Evolutionary conservation across 2,888 invertebrate species (phyloP).

Genomic region (Diabrotica balteata): DNA sequence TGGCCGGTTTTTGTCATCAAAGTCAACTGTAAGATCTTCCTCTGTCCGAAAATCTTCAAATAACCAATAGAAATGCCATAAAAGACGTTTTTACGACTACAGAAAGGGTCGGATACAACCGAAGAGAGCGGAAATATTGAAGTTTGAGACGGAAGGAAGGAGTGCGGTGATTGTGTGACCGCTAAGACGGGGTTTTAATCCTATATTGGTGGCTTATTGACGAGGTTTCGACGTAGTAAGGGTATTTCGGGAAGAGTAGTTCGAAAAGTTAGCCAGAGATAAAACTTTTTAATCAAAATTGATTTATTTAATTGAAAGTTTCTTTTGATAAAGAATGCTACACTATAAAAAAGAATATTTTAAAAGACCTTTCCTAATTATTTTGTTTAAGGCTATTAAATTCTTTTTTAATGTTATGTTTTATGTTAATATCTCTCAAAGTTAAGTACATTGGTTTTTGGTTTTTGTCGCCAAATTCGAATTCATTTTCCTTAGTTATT

Average conservation of each 20-base stretch:
- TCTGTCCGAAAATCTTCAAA: constrained; percentile 37
- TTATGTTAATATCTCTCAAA: no score
- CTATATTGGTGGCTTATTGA: constrained; percentile 37
- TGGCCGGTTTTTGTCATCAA: constrained; percentile 31
- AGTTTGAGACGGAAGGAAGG: constrained; percentile 33
- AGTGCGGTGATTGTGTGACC: constrained; percentile 31
- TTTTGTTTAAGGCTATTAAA: no score
- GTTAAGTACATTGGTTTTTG: no score
- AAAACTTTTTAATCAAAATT: no score
- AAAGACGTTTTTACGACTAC: constrained; percentile 43
- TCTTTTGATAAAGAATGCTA: neutral
- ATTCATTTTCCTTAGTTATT: no score
- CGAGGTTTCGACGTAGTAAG: constrained; percentile 3
- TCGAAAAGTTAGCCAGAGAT: no score
- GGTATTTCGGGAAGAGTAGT: neutral
- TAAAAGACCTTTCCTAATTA: no score
- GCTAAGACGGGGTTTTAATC: constrained; percentile 20
- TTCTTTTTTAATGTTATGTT: no score
- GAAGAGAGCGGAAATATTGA: constrained; percentile 46
- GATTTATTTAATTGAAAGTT: no score
- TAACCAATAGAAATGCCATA: constrained; percentile 47
- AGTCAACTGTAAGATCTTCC: constrained; percentile 24
- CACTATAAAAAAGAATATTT: no score
- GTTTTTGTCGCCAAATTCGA: no score
- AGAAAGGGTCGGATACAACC: constrained; percentile 35